A percentile compares a stretch with the other conserved stretches of the same genome.
Conservation (phyloP, 2,888 invertebrate genomes). For the Spilosoma lubricipeda region DNA sequence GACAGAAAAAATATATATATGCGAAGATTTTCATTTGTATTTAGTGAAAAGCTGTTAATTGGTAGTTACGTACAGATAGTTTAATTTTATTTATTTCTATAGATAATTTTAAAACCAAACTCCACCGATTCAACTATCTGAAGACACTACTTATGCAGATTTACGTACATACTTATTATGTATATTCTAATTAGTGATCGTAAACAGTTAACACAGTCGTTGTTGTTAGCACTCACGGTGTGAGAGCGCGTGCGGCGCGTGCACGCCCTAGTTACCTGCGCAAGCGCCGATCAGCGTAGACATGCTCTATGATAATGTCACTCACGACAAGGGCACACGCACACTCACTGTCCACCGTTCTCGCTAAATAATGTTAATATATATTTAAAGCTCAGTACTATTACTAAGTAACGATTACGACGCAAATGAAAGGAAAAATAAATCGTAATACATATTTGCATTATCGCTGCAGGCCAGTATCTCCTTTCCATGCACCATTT, state of each 20-base stretch:
- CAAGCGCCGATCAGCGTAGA: constrained; percentile 10
- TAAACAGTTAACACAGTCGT: constrained; percentile 7
- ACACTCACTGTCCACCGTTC: constrained; percentile 14
- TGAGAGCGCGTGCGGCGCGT: constrained; percentile 12
- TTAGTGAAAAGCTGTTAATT: too few species aligned
- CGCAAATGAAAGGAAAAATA: neutral
- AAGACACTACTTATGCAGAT: neutral
- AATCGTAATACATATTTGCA: too few species aligned
- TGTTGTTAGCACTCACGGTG: neutral
- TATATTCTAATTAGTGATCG: constrained; percentile 2
- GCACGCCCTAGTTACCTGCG: constrained; percentile 22
- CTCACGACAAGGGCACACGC: constrained; percentile 33
- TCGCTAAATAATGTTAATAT: constrained; percentile 36
- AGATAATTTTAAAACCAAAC: neutral
- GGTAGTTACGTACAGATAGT: too few species aligned
- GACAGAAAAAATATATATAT: neutral
- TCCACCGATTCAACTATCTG: too few species aligned
- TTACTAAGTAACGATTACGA: neutral
- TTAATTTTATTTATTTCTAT: too few species aligned
- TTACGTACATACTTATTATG: constrained; percentile 6
- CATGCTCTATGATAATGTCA: constrained; percentile 33
- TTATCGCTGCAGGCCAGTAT: too few species aligned
- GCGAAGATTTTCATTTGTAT: too few species aligned
- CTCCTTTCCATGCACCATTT: too few species aligned
- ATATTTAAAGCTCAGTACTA: constrained; percentile 27